Evolutionary conservation across 2,113 vertebrate genomes (phyloP).

Genomic region (Trochalopteron elliotii): DNA sequence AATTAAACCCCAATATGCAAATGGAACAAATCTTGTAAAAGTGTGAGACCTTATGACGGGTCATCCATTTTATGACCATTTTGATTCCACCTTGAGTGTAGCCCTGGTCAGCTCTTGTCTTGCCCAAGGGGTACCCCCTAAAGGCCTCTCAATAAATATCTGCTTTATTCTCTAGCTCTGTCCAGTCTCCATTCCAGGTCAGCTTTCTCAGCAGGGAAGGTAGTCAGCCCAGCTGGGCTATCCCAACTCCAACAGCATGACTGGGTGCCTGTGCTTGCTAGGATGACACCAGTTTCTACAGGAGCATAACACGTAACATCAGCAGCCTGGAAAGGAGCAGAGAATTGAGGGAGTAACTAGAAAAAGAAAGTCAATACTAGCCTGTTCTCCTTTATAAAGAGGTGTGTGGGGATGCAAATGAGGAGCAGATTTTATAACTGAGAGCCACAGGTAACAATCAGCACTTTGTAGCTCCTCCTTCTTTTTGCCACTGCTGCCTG

Average conservation of each 20-base stretch:
- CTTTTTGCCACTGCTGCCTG: neutral
- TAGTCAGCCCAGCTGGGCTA: neutral
- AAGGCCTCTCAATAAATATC: neutral
- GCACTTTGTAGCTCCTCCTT: neutral
- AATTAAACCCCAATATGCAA: neutral
- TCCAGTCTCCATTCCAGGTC: neutral
- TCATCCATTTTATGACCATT: neutral
- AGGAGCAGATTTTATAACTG: neutral
- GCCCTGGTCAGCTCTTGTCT: neutral
- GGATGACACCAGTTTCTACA: neutral
- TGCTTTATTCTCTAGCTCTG: neutral
- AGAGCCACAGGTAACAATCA: neutral
- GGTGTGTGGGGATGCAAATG: neutral
- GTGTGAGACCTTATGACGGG: neutral
- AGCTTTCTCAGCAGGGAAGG: neutral
- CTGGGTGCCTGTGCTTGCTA: neutral
- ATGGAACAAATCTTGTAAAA: neutral
- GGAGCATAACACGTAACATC: neutral
- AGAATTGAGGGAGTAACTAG: accelerated
- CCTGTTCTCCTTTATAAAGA: neutral
- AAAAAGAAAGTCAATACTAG: neutral
- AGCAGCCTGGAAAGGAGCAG: neutral
- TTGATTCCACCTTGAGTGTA: neutral
- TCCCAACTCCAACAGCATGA: neutral
- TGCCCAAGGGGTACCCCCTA: too few relatives aligned